Evolutionary conservation across 2,113 vertebrate species (phyloP), one percentile per base, ranked within the genome.

Genomic region (Ptychochromis oligacanthus): DNA sequence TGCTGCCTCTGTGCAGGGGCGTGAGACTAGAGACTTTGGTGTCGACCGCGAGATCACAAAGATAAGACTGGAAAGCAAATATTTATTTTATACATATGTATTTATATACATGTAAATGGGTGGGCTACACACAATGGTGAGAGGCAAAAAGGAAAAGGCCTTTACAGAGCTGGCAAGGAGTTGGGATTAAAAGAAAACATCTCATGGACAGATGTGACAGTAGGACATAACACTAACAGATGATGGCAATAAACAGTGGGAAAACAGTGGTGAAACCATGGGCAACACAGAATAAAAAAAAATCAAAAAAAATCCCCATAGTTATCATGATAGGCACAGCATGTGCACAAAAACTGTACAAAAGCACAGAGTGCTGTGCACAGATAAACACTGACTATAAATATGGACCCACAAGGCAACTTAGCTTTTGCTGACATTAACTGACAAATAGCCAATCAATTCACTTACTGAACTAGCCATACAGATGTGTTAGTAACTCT

Each of bases 131-230:
- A 52, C 43, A 40, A 49, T 18, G 17, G 40, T 18, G 46, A 22
- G 46, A 28, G 49, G 13, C 13, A 12, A 70, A 55, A 38, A 59
- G n/a, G 34, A 55, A 38, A 59, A 24, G 34, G 9, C 61, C 36
- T 64, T 65, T 43, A 40, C 22, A 77, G 76, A 77, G 81, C 49
- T 24, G 64, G 34, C 4, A 7, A 8, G 12, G 65, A 24, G 38
- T 56, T 52, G 6, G 60, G 62, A 88, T 88, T 89, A 77, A 91
- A 89, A 82, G 74, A 60, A 85, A 87, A 82, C 75, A 82, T 75
- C 79, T 59, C 62, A 55, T 15, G 36, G 80, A 82, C 84, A 87
- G 89, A 88, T 91, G 77, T 84, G 88, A 86, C 88, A 91, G 83
- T 49, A 54, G 83, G 88, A 85, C 59, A 52, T 84, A 85, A 90